These are phyloP conservation scores for Teleiodes luculella DNA, from an alignment of 2,888 invertebrate species.

Conservation along the genomic window DNA sequence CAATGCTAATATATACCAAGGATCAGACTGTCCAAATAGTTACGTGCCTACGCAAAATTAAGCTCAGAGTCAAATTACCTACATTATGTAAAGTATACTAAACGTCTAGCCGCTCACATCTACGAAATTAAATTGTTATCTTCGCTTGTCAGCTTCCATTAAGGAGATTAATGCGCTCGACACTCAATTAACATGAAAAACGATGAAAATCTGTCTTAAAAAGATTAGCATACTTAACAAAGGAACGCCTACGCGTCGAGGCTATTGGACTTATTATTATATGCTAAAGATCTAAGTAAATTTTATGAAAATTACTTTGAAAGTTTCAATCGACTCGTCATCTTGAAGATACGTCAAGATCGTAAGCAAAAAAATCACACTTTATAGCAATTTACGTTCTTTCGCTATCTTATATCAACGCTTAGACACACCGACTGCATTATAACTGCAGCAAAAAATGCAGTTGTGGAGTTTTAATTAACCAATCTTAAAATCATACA, in stretches of 20 bases:
- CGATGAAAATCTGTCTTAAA: background rate
- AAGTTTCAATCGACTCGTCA: background rate
- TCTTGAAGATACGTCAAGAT: background rate
- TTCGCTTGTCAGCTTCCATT: background rate
- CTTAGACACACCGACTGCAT: too few species aligned
- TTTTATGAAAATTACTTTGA: background rate
- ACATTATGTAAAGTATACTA: background rate
- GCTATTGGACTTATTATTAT: background rate
- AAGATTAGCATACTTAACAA: background rate
- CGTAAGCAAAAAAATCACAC: slow-evolving; percentile 6
- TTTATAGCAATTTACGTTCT: background rate
- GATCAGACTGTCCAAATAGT: too few species aligned
- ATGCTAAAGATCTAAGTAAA: background rate
- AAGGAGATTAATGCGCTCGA: background rate
- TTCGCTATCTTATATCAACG: too few species aligned
- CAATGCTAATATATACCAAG: too few species aligned
- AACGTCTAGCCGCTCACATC: background rate
- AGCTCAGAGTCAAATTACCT: too few species aligned
- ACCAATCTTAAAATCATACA: too few species aligned
- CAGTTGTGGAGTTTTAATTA: too few species aligned
- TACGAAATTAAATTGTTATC: background rate
- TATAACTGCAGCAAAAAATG: too few species aligned
- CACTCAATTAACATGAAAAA: background rate
- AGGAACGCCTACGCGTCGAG: background rate
- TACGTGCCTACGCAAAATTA: too few species aligned